Conservation (phyloP, 2,888 invertebrate genomes). For the Euproctis similis region DNA sequence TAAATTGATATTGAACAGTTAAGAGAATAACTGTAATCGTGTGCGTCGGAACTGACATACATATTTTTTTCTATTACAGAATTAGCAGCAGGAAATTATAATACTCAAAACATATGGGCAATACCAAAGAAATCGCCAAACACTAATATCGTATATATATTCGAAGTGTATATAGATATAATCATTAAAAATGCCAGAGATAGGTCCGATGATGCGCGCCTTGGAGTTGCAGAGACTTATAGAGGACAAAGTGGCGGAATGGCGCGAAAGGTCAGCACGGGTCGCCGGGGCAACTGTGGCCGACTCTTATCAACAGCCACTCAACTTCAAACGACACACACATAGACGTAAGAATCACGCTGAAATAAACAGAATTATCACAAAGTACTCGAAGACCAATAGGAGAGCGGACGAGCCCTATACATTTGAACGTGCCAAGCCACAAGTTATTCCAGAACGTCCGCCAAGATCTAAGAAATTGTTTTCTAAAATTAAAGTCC, state of each 20-base stretch:
- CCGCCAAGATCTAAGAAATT: conserved; percentile 48
- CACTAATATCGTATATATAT: too few relatives aligned
- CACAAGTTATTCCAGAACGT: conserved; percentile 42
- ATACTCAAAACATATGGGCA: conserved; percentile 15
- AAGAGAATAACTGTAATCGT: conserved; percentile 2
- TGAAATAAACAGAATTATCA: conserved; percentile 73
- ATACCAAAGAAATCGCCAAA: conserved; percentile 27
- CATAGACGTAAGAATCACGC: conserved; percentile 70
- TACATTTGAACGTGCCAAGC: conserved; percentile 29
- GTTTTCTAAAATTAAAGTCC: conserved; percentile 36
- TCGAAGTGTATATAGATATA: conserved; percentile 14
- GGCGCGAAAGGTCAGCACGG: conserved; percentile 71
- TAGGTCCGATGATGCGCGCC: conserved; percentile 69
- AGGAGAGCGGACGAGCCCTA: conserved; percentile 55
- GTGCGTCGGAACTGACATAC: too few relatives aligned
- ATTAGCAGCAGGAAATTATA: conserved; percentile 6
- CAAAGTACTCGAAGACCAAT: conserved; percentile 67
- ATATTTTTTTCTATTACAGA: conserved; percentile 20
- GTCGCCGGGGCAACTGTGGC: conserved; percentile 60
- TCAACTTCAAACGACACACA: conserved; percentile 68
- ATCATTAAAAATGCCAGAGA: conserved; percentile 57
- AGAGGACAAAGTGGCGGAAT: conserved; percentile 71
- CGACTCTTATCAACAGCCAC: conserved; percentile 71
- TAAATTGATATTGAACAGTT: background rate
- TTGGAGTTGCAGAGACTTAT: conserved; percentile 67